phyloP scores from a whole-genome alignment of 2,797 vertebrate genomes.

The Sebastes steindachneri region DNA sequence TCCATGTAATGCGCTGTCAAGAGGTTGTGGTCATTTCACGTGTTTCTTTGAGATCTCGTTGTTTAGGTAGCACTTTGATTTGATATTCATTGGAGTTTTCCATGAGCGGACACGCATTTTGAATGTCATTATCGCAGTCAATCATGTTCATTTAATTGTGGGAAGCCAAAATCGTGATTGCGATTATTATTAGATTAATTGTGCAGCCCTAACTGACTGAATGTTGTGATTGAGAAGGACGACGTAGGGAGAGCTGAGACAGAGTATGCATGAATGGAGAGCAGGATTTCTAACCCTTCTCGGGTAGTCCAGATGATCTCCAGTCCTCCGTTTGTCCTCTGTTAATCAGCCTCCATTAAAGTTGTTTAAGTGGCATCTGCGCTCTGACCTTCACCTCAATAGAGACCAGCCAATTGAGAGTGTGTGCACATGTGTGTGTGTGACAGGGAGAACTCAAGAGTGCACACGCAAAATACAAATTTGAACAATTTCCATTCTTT shows the following conservation, averaged over 20 bases:
- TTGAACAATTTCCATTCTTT: slow-evolving; percentile 45
- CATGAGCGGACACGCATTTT: no score
- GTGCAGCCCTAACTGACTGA: background rate
- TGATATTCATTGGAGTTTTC: no score
- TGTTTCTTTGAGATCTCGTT: no score
- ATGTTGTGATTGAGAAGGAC: background rate
- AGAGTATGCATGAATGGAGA: slow-evolving; percentile 13
- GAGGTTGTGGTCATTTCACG: no score
- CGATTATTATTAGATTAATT: no score
- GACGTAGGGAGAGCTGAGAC: slow-evolving; percentile 3
- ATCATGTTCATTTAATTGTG: no score
- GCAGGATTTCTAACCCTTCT: slow-evolving; percentile 22
- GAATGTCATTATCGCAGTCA: no score
- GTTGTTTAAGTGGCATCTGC: slow-evolving; percentile 46
- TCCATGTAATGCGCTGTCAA: no score
- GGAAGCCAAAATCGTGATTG: no score
- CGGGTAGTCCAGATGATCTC: slow-evolving; percentile 40
- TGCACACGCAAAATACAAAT: slow-evolving; percentile 16
- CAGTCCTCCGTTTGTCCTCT: slow-evolving; percentile 35
- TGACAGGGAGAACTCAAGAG: background rate
- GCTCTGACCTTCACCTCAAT: slow-evolving; percentile 58
- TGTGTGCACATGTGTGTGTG: background rate
- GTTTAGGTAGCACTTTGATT: no score
- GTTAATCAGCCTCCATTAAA: slow-evolving; percentile 58
- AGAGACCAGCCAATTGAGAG: slow-evolving; percentile 45